Base-by-base conservation (phyloP, 1,140 invertebrate genomes). In the Drosophila bocki region DNA sequence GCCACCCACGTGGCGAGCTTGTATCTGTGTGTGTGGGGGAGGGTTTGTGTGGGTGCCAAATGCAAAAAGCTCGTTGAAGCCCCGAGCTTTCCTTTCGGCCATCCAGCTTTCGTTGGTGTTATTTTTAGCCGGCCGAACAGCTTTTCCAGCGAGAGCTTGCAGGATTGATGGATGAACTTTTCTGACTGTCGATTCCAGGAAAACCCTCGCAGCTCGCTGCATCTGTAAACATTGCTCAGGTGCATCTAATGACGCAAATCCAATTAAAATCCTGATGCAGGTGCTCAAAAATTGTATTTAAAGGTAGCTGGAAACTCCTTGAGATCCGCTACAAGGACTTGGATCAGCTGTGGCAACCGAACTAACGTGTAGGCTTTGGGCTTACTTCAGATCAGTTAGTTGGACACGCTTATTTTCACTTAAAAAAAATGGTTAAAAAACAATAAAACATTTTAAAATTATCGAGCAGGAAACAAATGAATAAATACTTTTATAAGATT, bases 1-100 rank as follows among this genome's bases (percentile, higher is more conserved):
- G 71, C 82, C 91, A 82, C 91, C 91, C 91, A 92, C 91, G 75
- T 51, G 32, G 53, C 19, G n/a, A 70, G 22, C 37, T 12, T 37
- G 3, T 29, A 12, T 13, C 15, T 41, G 6, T 45, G 47, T 45
- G 45, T 42, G 69, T 29, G 17, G 47, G 45, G 12, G 45, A 13
- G 19, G 19, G 22, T 3, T 4, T 47, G 41, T 47, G 68, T 72
- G 44, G 69, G 67, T 50, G 67, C 35, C 22, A 12, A 19, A 61
- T 53, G 26, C 41, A 7, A 51, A 72, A 67, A 76, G 84, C 81
- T 83, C 61, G 53, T 47, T n/a, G 22, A n/a, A n/a, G 11, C 50
- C 29, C 29, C 41, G 60, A 67, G 71, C 75, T 76, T 82, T 78
- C 63, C 35, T 29, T 32, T 8, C 32, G 29, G 32, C 61, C 44